Evolutionary conservation across 1,140 invertebrate genomes (phyloP), one percentile per base, ranked within the genome.

Genomic region (Aethina tumida): DNA sequence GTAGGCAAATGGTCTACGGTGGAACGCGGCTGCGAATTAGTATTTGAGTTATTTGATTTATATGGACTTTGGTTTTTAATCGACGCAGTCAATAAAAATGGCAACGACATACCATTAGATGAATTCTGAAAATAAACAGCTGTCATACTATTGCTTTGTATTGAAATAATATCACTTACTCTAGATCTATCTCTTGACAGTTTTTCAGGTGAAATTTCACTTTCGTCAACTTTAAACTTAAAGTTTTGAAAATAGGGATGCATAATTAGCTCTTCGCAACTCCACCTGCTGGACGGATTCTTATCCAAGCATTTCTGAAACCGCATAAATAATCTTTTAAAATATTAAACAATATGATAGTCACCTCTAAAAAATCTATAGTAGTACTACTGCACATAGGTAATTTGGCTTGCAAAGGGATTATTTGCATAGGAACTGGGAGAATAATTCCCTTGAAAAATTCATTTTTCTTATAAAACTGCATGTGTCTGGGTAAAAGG

Each of bases 401-500:
- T 56, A 96, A 75, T 67, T 84, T 84, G 35, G 74, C 75, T 61
- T 94, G 87, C 7, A 97, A 68, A 6, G 89, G 77, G 49, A 75
- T 70, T 21, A 67, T 57, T 47, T 77, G 79, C 39, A 92, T 88
- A 0, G 94, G 94, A 47, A 93, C 84, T 1, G 94, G 94, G 45
- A 98, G 73, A 22, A 74, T 82, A 47, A 90, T 76, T n/a, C 96
- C 88, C 59, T 85, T 79, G 56, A 91, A 98, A 63, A 97, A 98
- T 51, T 94, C 85, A 56, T 99, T 98, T 46, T 81, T 83, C 43
- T 85, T 86, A 61, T 98, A 98, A 50, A 95, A 92, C 43, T 88
- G 79, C 75, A 97, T 83, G 62, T 99, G 95, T 29, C 92, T 71
- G 1, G 90, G 84, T 47, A 96, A 71, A 4, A 99, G 69, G 55